Base-by-base conservation (phyloP, 1,140 invertebrate genomes). In the Drosophila bipectinata region DNA sequence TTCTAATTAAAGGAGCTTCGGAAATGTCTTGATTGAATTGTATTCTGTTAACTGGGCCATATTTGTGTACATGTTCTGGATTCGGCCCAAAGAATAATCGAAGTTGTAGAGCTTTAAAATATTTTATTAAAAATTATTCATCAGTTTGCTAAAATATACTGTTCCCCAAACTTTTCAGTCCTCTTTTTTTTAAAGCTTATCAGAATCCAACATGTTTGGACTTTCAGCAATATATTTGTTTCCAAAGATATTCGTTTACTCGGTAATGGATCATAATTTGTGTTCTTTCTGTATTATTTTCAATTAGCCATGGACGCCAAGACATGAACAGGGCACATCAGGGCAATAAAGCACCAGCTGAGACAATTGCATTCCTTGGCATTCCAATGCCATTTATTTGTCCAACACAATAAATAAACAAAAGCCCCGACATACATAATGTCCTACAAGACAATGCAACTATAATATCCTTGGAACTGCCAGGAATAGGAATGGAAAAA, bases 401-500 rank as follows among this genome's bases (percentile, higher is more conserved):
- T 69, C 67, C 39, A 48, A 58, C 53, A 57, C 63, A 69, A 71
- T 71, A 69, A 57, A 69, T 69, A 71, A 56, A 54, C 66, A 56
- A 69, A 41, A 69, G 52, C 67, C 32, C 26, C 41, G 52, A 49
- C 64, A 67, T 62, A 63, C 67, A 57, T 69, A 69, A 69, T 57
- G 32, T 67, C 26, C 66, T 56, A 44, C 24, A 15, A 48, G 1
- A 39, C 30, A 68, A 39, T 21, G 21, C 51, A 69, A 69, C 63
- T 41, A 69, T 49, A 56, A 57, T 49, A 69, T 67, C 41, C 41
- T 34, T 64, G 47, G 47, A 8, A 45, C 8, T 44, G 34, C 28
- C 8, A 47, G 39, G 9, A 39, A 54, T 54, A n/a, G 34, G 21
- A 54, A 28, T 41, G 14, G 12, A 26, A 69, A 68, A 45, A 69